Conservation (phyloP, 1,140 invertebrate species). For the Caenorhabditis brenneri region DNA sequence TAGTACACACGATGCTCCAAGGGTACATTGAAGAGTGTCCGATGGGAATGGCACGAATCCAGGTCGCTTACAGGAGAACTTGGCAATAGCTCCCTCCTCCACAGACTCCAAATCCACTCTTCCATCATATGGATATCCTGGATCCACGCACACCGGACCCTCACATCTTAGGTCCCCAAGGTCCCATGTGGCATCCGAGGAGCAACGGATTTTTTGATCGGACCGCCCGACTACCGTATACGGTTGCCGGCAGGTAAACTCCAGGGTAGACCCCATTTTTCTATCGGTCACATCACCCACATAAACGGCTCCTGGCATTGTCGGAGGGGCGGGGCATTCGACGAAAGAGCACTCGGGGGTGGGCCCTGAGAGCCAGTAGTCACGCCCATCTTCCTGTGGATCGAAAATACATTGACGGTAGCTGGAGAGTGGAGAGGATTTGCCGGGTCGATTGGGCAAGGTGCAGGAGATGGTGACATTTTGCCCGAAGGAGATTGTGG, state of each 20-base stretch:
- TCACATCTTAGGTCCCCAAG: constrained; percentile 93
- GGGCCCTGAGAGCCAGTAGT: constrained; percentile 88
- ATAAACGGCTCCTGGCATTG: constrained; percentile 58
- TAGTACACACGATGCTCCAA: constrained; percentile 90
- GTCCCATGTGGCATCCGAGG: constrained; percentile 91
- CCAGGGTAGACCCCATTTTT: constrained; percentile 77
- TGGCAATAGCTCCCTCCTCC: constrained; percentile 86
- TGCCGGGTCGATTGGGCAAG: constrained; percentile 63
- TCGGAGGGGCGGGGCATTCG: constrained; percentile 69
- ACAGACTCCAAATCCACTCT: constrained; percentile 86
- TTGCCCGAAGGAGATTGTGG: constrained; percentile 62
- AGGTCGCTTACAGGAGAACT: constrained; percentile 85
- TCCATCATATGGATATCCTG: constrained; percentile 88
- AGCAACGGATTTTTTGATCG: constrained; percentile 89
- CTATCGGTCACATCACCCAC: neutral
- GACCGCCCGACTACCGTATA: constrained; percentile 91
- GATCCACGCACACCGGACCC: constrained; percentile 88
- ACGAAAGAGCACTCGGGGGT: constrained; percentile 75
- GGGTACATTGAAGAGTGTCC: constrained; percentile 85
- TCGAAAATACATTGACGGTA: constrained; percentile 94
- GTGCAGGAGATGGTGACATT: constrained; percentile 67
- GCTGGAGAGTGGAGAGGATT: constrained; percentile 76
- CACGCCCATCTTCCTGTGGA: constrained; percentile 84
- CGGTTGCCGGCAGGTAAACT: constrained; percentile 93
- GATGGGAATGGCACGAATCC: constrained; percentile 85